Base-by-base conservation (phyloP, 2,797 vertebrate species). In the Sebastes iracundus region DNA sequence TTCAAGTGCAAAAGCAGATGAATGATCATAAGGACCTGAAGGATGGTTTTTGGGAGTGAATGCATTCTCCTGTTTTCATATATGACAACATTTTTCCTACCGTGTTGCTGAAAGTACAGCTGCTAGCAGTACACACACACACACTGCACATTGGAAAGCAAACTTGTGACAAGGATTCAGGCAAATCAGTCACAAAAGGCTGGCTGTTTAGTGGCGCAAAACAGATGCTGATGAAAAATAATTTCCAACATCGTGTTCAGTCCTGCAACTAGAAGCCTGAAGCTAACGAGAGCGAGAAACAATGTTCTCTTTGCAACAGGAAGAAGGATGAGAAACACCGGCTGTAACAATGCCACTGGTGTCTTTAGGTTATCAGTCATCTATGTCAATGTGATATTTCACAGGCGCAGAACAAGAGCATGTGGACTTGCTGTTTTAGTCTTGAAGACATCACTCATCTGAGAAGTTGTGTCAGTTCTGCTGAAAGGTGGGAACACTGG, bases 1-100 rank as follows among this genome's bases (percentile, higher is more conserved):
- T 22, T 82, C 18, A 68, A 80, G 68, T 2, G 0, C 49, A 66
- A 77, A 82, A 77, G 60, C 74, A 80, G 82, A 84, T 53, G 73
- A 80, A 52, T 46, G 46, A 72, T 49, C 38, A 79, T 75, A 62
- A 68, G 46, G 18, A 67, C 4, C 35, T 59, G 22, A 77, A 53
- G 58, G 33, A 62, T 52, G 22, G 2, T 35, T 25, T 59, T 58
- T 32, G 23, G 11, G 22, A 59, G 23, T 35, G 7, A 42, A 32
- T 53, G 28, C 38, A 42, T 28, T 2, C 20, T 63, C 6, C 12
- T 72, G 53, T 12, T 66, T 55, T 46, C 32, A 32, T 23, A 25
- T 22, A 23, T 46, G 14, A 25, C 23, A 65, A 38, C 32, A 11
- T 18, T 63, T 68, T 72, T 33, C 30, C 52, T 60, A 27, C 16